A percentile compares a stretch with the other conserved stretches of the same genome.
Evolutionary conservation across 2,888 invertebrate species (phyloP).

Genomic region (Diarsia mendica): DNA sequence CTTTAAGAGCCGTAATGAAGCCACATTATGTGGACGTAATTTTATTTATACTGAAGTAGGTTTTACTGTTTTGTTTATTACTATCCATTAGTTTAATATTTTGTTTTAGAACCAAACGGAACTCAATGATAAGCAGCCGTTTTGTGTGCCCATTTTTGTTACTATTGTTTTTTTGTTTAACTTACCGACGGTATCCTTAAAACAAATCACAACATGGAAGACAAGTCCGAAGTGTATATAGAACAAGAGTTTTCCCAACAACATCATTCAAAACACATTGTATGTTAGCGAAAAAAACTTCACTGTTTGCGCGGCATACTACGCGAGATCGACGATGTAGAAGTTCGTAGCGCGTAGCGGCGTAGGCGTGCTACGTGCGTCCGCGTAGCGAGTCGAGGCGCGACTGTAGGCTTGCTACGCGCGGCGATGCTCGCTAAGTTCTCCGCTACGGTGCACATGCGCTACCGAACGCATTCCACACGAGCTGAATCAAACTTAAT

Average conservation of each 20-base stretch:
- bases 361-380: slow-evolving; percentile 82
- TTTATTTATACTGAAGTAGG: slow-evolving; percentile 36
- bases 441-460: slow-evolving; percentile 82
- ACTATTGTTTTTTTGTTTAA: slow-evolving; percentile 28
- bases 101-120: not conserved
- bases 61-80: slow-evolving; percentile 38
- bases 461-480: slow-evolving; percentile 72
- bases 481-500: slow-evolving; percentile 73
- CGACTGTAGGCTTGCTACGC: slow-evolving; percentile 76
- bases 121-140: not conserved
- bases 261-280: slow-evolving; percentile 88
- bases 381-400: slow-evolving; percentile 74
- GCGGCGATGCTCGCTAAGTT: slow-evolving; percentile 69
- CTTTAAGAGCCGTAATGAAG: slow-evolving; percentile 41
- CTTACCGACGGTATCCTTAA: slow-evolving; percentile 88
- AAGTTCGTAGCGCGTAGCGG: slow-evolving; percentile 78
- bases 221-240: slow-evolving; percentile 89
- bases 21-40: slow-evolving; percentile 29
- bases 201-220: slow-evolving; percentile 89
- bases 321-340: slow-evolving; percentile 67
- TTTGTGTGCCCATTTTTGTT: not conserved
- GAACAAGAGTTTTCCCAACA: slow-evolving; percentile 88
- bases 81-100: slow-evolving; percentile 19
- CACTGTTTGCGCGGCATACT: slow-evolving; percentile 78
- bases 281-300: slow-evolving; percentile 77